Conservation (phyloP, 2,113 vertebrate genomes). For the Psittacula cyanocephala region DNA sequence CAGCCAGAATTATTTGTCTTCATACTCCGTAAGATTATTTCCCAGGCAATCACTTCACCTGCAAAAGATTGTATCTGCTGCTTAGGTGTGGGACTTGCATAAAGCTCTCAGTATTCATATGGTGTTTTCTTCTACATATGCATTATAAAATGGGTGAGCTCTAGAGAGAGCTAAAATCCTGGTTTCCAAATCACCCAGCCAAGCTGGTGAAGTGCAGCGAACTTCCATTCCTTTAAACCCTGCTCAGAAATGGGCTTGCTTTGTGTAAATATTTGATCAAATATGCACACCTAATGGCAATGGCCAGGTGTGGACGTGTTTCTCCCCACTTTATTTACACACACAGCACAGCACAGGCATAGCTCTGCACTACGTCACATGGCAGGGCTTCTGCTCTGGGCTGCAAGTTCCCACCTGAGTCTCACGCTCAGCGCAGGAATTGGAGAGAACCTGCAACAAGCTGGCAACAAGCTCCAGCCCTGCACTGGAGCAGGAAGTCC, state of each 20-base stretch:
- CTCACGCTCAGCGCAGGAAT: neutral
- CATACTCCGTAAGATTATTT: neutral
- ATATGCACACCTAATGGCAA: neutral
- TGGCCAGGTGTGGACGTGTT: rapidly evolving
- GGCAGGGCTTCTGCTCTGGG: rapidly evolving
- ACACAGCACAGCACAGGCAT: rapidly evolving
- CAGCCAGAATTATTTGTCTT: neutral
- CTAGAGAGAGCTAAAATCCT: neutral
- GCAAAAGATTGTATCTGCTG: neutral
- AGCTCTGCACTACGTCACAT: rapidly evolving
- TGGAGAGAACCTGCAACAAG: neutral
- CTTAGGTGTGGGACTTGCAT: neutral
- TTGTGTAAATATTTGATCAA: neutral
- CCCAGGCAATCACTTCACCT: neutral
- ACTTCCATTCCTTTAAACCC: neutral
- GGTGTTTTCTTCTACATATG: neutral
- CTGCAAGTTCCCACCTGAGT: neutral
- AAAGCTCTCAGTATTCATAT: neutral
- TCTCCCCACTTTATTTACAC: neutral
- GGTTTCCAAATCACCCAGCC: neutral
- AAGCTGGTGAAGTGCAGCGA: neutral
- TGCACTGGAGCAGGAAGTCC: neutral
- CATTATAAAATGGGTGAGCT: neutral
- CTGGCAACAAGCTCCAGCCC: neutral
- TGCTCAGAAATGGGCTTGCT: neutral